phyloP scores from a whole-genome alignment of 2,797 vertebrate genomes.

The Distichodus sexfasciatus region DNA sequence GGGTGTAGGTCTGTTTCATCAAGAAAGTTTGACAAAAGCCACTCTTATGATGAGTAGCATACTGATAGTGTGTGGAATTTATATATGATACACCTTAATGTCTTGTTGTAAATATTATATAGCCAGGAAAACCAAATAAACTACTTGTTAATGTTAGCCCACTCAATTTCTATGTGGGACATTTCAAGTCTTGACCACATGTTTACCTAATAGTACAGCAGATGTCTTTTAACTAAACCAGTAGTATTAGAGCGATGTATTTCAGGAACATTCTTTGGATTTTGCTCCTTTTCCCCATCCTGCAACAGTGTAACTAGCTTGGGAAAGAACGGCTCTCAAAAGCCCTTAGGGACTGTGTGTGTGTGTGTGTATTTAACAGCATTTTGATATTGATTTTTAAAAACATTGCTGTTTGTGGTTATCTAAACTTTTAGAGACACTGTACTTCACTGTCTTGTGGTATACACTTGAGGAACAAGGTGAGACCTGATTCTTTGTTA shows the following conservation, averaged over 20 bases:
- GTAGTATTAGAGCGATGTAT: background rate
- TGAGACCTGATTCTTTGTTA: background rate
- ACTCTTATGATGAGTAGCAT: no score
- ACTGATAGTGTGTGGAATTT: no score
- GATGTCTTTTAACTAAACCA: background rate
- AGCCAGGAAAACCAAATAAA: no score
- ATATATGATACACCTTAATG: no score
- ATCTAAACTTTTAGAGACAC: no score
- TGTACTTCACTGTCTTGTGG: background rate
- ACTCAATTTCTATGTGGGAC: no score
- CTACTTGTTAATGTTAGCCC: no score
- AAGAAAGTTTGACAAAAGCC: background rate
- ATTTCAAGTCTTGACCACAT: no score
- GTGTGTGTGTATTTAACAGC: background rate
- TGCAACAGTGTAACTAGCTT: background rate
- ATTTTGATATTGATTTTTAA: background rate
- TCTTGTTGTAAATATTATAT: no score
- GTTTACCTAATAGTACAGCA: background rate
- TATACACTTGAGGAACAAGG: background rate
- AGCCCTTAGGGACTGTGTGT: background rate
- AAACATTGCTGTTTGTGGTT: background rate
- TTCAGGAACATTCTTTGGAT: slow-evolving; percentile 38
- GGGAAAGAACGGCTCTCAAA: slow-evolving; percentile 1
- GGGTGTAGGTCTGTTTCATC: background rate
- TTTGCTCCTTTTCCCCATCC: slow-evolving; percentile 30